A percentile compares a stretch with the other conserved stretches of the same genome.
These are phyloP conservation scores for Eufriesea mexicana DNA, from an alignment of 1,140 invertebrate species.

Conservation along the genomic window DNA sequence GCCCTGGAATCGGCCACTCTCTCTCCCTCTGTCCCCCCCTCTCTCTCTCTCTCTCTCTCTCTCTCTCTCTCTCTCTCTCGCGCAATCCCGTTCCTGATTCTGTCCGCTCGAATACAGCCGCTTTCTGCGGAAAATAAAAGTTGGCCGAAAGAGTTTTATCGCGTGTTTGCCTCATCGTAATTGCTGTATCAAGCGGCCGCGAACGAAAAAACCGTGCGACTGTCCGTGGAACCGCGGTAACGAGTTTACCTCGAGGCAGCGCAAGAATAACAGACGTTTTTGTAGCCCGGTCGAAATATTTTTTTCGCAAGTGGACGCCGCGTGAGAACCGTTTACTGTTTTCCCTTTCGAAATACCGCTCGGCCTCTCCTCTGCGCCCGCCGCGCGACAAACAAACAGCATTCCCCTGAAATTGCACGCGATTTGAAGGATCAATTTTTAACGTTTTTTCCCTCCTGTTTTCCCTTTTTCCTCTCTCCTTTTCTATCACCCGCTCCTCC, in stretches of 20 bases:
- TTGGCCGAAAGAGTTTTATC: conserved; percentile 49
- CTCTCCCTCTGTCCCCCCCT: neutral
- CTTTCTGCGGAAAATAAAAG: conserved; percentile 40
- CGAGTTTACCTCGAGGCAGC: conserved; percentile 46
- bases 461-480: too few species aligned
- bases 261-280: conserved; percentile 44
- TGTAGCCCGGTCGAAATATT: conserved; percentile 17
- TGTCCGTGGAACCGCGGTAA: conserved; percentile 19
- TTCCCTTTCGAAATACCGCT: conserved; percentile 15
- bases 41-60: neutral
- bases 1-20: neutral
- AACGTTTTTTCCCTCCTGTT: neutral
- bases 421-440: conserved; percentile 33
- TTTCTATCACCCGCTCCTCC: neutral
- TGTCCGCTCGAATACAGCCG: conserved; percentile 28
- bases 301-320: conserved; percentile 14
- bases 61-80: neutral
- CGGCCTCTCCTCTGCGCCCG: too few species aligned
- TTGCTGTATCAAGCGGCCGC: conserved; percentile 47
- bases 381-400: conserved; percentile 24
- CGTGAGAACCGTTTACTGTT: conserved; percentile 32
- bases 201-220: neutral
- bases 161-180: conserved; percentile 55
- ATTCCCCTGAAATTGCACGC: neutral
- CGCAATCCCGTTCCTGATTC: neutral